Base-by-base conservation (phyloP, 2,113 vertebrate genomes). In the Melanocharis versteri region DNA sequence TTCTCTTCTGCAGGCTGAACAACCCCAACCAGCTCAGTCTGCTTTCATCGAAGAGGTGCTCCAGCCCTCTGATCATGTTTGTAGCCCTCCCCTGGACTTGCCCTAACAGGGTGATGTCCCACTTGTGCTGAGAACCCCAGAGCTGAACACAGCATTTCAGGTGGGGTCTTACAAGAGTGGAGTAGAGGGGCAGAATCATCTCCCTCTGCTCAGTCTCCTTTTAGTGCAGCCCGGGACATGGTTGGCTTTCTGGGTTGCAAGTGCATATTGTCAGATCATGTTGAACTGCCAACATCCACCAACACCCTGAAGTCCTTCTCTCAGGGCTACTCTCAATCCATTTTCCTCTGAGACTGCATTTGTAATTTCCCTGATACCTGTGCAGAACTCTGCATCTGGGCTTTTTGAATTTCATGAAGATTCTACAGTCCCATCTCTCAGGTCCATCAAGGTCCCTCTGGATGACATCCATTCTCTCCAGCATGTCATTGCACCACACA, bases 331-430 rank as follows among this genome's bases (percentile, higher is more conserved):
- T 57, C 10, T 48, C 51, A 57, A 26, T 30, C 20, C 50, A 26
- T 65, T 48, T 24, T 57, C 24, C 50, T 30, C 44, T 56, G 70
- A n/a, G 50, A n/a, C 19, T 10, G 10, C 48, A 28, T 48, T 19
- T 40, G 42, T 8, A 14, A 56, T 65, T 61, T 56, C 35, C 30
- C 24, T 39, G 42, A 23, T 4, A 4, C n/a, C 16, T 0, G 0
- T 27, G 14, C n/a, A 33, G 28, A 15, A 28, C n/a, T 31, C 24
- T 45, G 39, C 11, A 18, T 64, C 56, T 64, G 28, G 22, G 7
- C 18, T 28, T 37, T 19, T 15, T 57, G 16, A 35, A 20, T 16
- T 19, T 42, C 24, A 11, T 65, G 20, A 56, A 13, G 7, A 19
- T 35, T 13, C 3, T 24, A 42, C 7, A 75, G 20, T 3, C 13